These are phyloP conservation scores for Patella caerulea DNA, from an alignment of 2,888 invertebrate genomes.

Conservation along the genomic window DNA sequence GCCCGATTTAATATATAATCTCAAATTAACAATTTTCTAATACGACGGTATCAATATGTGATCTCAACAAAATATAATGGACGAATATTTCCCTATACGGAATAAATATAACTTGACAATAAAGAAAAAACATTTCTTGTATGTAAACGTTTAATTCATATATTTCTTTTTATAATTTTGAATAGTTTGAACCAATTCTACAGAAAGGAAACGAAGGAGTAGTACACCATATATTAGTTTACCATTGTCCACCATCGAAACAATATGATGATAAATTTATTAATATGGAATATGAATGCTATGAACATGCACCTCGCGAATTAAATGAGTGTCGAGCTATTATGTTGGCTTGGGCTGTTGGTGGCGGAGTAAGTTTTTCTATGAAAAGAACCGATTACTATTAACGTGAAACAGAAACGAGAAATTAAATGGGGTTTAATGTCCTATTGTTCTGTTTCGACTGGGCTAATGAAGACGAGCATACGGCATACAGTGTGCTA, in stretches of 20 bases:
- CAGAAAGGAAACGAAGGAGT: constrained; percentile 77
- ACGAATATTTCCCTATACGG: no score
- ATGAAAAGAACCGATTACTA: not conserved
- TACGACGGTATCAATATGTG: no score
- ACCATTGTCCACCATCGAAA: constrained; percentile 78
- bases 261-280: constrained; percentile 16
- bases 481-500: no score
- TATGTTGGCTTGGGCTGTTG: constrained; percentile 43
- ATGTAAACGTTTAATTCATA: no score
- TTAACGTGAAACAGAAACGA: not conserved
- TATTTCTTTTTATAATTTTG: no score
- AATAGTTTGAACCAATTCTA: constrained; percentile 81
- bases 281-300: constrained; percentile 31
- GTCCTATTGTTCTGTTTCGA: no score
- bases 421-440: constrained; percentile 17
- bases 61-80: no score
- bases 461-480: no score
- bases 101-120: no score
- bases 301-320: not conserved
- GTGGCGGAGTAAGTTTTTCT: constrained; percentile 38
- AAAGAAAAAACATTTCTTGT: no score
- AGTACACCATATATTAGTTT: constrained; percentile 90
- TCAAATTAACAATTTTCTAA: no score
- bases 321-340: constrained; percentile 8
- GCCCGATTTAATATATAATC: no score